Evolutionary conservation across 2,888 invertebrate species (phyloP).

Genomic region (Sinhomidia bicolor): DNA sequence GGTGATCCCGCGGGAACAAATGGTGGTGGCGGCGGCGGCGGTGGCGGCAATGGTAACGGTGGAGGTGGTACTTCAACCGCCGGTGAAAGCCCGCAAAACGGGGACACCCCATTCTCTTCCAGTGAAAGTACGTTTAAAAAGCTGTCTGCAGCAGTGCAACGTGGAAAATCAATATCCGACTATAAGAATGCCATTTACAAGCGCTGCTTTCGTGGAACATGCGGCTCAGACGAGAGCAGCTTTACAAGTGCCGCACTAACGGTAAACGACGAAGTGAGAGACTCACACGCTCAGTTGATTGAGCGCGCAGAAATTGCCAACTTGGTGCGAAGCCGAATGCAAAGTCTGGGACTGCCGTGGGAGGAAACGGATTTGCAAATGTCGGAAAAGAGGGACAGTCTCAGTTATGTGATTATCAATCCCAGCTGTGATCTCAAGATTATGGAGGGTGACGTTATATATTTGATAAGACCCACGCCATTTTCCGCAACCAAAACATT

Average conservation of each 20-base stretch:
- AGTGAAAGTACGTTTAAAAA: conserved; percentile 74
- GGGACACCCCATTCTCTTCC: conserved; percentile 75
- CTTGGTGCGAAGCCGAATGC: conserved; percentile 96
- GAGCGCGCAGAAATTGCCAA: conserved; percentile 98
- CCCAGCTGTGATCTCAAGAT: conserved; percentile 97
- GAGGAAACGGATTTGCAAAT: conserved; percentile 91
- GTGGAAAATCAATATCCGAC: conserved; percentile 52
- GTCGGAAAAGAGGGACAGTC: conserved; percentile 96
- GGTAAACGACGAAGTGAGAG: conserved; percentile 84
- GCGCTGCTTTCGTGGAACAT: conserved; percentile 74
- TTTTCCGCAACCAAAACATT: conserved; percentile 97
- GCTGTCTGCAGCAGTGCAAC: conserved; percentile 69
- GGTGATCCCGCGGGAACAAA: conserved; percentile 25
- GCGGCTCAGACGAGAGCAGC: conserved; percentile 66
- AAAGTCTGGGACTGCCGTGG: conserved; percentile 92
- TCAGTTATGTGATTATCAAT: conserved; percentile 99
- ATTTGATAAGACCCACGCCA: conserved; percentile 93
- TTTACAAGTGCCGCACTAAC: conserved; percentile 67
- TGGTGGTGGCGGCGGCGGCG: not conserved
- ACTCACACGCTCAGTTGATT: conserved; percentile 95
- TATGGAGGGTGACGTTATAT: conserved; percentile 98
- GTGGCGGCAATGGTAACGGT: conserved; percentile 46
- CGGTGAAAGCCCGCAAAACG: conserved; percentile 65
- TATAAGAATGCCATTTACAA: conserved; percentile 67
- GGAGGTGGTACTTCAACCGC: conserved; percentile 78